phyloP scores from a whole-genome alignment of 2,888 invertebrate genomes.

The Cantharis lateralis region DNA sequence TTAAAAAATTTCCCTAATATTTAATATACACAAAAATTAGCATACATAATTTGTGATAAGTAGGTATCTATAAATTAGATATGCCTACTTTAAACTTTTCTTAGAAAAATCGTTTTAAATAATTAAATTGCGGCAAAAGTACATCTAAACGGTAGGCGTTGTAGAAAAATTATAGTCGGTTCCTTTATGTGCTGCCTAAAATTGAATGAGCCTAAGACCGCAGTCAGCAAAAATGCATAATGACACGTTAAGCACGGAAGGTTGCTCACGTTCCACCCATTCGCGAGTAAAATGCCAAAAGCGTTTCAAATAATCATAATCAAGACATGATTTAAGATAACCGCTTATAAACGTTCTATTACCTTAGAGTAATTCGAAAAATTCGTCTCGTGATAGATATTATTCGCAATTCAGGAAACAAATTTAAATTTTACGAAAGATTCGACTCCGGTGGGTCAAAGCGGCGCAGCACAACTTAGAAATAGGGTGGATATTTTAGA shows the following conservation, averaged over 20 bases:
- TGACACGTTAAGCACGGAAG: constrained; percentile 35
- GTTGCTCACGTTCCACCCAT: constrained; percentile 35
- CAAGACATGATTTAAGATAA: constrained; percentile 28
- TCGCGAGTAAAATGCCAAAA: constrained; percentile 33
- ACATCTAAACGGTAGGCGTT: constrained; percentile 28
- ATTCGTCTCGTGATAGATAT: constrained; percentile 6
- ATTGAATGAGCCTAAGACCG: constrained; percentile 23
- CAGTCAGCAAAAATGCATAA: constrained; percentile 32
- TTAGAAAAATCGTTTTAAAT: constrained; percentile 14
- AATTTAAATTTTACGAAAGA: background rate
- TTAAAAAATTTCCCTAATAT: constrained; percentile 1
- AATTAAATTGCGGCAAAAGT: constrained; percentile 28
- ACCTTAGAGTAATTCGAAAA: constrained; percentile 14
- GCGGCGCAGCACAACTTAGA: too few species aligned
- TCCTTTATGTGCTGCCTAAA: constrained; percentile 16
- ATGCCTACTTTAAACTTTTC: constrained; percentile 2
- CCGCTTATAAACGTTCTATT: constrained; percentile 13
- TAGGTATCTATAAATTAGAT: background rate
- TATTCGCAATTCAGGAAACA: constrained; percentile 5
- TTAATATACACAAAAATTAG: constrained; percentile 3
- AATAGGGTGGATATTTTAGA: background rate
- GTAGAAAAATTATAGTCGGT: constrained; percentile 18
- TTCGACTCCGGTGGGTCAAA: background rate
- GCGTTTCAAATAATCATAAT: constrained; percentile 29
- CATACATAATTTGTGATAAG: background rate